Conservation (phyloP, 2,113 vertebrate species). For the Tringa solitaria region DNA sequence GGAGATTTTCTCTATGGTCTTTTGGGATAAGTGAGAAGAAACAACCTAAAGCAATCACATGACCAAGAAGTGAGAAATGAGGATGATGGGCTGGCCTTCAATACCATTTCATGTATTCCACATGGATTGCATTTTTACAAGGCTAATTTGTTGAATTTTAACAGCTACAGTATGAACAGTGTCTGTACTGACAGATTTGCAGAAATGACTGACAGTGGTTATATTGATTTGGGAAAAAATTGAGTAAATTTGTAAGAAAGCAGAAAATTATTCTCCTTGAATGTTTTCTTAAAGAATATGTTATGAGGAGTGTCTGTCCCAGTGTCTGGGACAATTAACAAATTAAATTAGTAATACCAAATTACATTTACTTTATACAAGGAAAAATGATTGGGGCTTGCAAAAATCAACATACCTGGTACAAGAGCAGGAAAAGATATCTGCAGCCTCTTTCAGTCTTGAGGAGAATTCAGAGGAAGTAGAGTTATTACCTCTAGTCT, state of each 20-base stretch:
- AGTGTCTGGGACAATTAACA: not conserved
- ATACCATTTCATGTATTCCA: not conserved
- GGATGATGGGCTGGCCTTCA: not conserved
- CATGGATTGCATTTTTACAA: not conserved
- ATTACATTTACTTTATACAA: not conserved
- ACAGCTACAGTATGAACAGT: not conserved
- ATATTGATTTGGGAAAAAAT: not conserved
- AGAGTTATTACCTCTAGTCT: not conserved
- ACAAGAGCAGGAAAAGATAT: not conserved
- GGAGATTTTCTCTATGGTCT: not conserved
- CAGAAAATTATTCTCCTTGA: not conserved
- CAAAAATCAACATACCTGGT: not conserved
- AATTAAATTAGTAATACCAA: not conserved
- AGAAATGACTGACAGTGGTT: not conserved
- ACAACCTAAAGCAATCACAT: not conserved
- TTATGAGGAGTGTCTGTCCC: constrained; percentile 3
- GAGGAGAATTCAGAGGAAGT: not conserved
- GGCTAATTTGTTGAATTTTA: not conserved
- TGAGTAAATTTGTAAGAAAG: not conserved
- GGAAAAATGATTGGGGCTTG: not conserved
- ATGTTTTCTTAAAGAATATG: not conserved
- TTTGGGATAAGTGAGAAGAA: not conserved
- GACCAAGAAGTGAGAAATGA: not conserved
- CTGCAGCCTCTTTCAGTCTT: not conserved
- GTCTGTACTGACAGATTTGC: not conserved